A percentile compares a stretch with the other conserved stretches of the same genome.
These are phyloP conservation scores for Alitta virens DNA, from an alignment of 2,888 invertebrate genomes.

Conservation along the genomic window DNA sequence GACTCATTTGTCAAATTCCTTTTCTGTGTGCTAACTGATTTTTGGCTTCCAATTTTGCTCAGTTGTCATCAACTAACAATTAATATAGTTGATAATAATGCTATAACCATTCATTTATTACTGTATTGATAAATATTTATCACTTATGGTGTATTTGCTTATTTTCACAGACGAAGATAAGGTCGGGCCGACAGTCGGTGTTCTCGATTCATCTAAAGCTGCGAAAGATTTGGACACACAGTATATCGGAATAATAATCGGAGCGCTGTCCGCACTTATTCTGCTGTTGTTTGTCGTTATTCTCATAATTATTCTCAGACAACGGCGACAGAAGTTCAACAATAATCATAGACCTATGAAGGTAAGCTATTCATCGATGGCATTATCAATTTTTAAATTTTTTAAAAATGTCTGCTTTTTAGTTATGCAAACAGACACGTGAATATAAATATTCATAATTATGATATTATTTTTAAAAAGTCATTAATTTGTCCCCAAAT, in stretches of 20 bases:
- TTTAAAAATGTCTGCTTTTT: no score
- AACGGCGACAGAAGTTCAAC: constrained; percentile 34
- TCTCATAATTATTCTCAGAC: constrained; percentile 17
- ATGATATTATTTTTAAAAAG: no score
- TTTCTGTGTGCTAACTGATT: no score
- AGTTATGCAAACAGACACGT: no score
- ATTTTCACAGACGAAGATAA: neutral
- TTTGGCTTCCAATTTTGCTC: no score
- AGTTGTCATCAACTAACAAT: no score
- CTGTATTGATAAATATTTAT: neutral
- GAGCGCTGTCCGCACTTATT: constrained; percentile 9
- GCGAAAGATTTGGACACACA: constrained; percentile 10
- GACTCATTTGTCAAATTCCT: no score
- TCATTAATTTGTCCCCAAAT: no score
- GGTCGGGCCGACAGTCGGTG: neutral
- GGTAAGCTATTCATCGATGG: neutral
- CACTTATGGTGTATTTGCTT: neutral
- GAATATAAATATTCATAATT: no score
- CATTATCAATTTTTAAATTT: no score
- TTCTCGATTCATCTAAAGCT: constrained; percentile 1
- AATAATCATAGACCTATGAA: constrained; percentile 13
- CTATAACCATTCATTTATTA: no score
- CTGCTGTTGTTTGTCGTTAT: constrained; percentile 17
- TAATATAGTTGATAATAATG: no score
- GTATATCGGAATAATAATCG: constrained; percentile 17